phyloP scores from a whole-genome alignment of 2,888 invertebrate species.

The Aquatica leii region DNA sequence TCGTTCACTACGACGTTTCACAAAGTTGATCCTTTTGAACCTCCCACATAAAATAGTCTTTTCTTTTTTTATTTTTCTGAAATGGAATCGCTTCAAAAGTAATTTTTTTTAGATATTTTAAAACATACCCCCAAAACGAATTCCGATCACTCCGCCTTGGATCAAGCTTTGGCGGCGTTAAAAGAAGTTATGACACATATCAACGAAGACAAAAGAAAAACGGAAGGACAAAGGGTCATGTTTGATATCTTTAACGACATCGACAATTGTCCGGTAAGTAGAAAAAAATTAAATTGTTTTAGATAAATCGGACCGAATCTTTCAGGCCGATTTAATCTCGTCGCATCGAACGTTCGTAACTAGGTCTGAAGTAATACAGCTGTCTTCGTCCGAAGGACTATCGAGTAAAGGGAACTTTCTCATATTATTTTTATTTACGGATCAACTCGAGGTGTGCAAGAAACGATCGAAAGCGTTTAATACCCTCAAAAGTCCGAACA shows the following conservation, averaged over 20 bases:
- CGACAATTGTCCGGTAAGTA: constrained; percentile 91
- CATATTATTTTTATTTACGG: constrained; percentile 91
- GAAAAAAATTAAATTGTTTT: too few species aligned
- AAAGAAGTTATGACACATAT: constrained; percentile 96
- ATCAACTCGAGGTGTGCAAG: constrained; percentile 92
- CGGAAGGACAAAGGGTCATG: constrained; percentile 94
- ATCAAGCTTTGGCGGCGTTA: constrained; percentile 85
- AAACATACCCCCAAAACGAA: constrained; percentile 91
- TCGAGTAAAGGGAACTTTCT: constrained; percentile 84
- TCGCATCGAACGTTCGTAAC: constrained; percentile 91
- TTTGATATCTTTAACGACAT: constrained; percentile 98
- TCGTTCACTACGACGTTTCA: too few species aligned
- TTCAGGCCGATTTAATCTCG: constrained; percentile 86
- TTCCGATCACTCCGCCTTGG: constrained; percentile 85
- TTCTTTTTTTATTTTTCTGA: too few species aligned
- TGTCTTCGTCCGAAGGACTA: constrained; percentile 75
- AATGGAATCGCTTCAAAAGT: too few species aligned
- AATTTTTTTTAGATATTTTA: constrained; percentile 83
- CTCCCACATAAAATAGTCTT: too few species aligned
- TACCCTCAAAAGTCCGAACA: constrained; percentile 72
- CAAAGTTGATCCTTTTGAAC: too few species aligned
- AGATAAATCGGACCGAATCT: too few species aligned
- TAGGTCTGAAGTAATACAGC: constrained; percentile 87
- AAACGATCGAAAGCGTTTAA: constrained; percentile 81
- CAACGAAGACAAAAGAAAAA: constrained; percentile 97